Evolutionary conservation across 2,888 invertebrate species (phyloP), one percentile per base, ranked within the genome.

Genomic region (Cheilosia urbana): DNA sequence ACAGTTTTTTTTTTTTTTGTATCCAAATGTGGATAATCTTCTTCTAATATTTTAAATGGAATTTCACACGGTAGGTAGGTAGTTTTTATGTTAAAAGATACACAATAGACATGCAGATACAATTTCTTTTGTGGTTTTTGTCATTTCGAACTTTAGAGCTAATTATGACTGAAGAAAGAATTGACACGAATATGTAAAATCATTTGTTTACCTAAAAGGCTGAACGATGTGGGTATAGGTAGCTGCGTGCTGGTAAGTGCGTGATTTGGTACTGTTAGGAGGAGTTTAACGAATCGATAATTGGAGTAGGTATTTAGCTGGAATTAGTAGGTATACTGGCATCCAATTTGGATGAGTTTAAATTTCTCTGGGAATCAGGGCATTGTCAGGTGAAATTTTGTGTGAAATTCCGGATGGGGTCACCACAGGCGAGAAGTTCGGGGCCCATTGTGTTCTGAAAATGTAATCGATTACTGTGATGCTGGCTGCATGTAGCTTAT

Each of bases 131-230:
- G 58, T 80, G 53, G 42, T 51, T 42, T 76, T 76, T 76, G 76
- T 85, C 57, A 77, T 63, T 85, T 85, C 24, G 76, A 81, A 85
- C 76, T 55, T 60, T 76, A 77, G 66, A 62, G 76, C 85, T 81
- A 85, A 81, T 85, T 81, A 85, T 66, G 42, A 13, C 47, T 63
- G 63, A 69, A 57, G 65, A 37, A 66, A 60, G 60, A 55, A 47
- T 40, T 75, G 75, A 58, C 80, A 75, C 69, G 79, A 69, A 84
- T 45, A 60, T 80, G 84, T 75, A 55, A 79, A 84, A 58, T 60
- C 45, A 75, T 63, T 65, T 73, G 69, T 73, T 73, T 62, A 51
- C 63, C 34, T 21, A 21, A 58, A 37, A 2, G 27, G 62, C 19
- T 45, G 13, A 62, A 19, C 6, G 49, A 34, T 42, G 40, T 19